Base-by-base conservation (phyloP, 2,797 vertebrate species). In the Xyrichtys novacula region DNA sequence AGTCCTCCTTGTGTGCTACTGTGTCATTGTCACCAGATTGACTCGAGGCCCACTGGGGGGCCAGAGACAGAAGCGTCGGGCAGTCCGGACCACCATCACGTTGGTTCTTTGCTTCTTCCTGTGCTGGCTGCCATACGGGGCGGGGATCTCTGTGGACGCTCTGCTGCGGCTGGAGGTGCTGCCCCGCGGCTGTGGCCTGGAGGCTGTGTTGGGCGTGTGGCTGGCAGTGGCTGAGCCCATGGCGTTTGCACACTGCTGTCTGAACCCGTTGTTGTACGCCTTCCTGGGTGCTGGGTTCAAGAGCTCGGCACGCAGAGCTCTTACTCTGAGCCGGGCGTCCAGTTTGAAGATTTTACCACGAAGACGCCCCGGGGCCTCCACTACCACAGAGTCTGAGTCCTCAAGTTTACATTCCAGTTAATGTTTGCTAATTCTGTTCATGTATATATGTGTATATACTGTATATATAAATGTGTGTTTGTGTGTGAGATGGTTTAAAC, bases 401-500 rank as follows among this genome's bases (percentile, higher is more conserved):
- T 99, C 97, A 0, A 98, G 97, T 94, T 96, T 99, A 90, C 98
- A 99, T 38, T 99, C 98, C 67, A 99, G 97, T 93, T 99, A 89
- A 72, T 78, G 81, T 68, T 68, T 56, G 43, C n/a, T 26, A 63
- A 16, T 46, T 10, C 17, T 76, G 31, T 72, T 7, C 31, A 19
- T 60, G n/a, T n/a, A 28, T 28, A 17, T 64, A 19, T 49, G 25
- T 68, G 20, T 53, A 26, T 36, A 19, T 54, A 11, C 20, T 78
- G 67, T 88, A 49, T 22, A 59, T 74, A 53, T 44, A 40, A 42
- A 4, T 63, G 38, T 58, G 46, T 44, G 15, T 64, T 31, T 71
- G 62, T 75, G 52, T 58, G 14, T 66, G 17, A 54, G 53, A 44
- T 54, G 1, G 10, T 69, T 56, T 63, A 53, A 20, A 53, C 19